Percentiles rank a stretch among this genome's conserved stretches.
phyloP scores from a whole-genome alignment of 2,113 vertebrate genomes.

The Salvator merianae region DNA sequence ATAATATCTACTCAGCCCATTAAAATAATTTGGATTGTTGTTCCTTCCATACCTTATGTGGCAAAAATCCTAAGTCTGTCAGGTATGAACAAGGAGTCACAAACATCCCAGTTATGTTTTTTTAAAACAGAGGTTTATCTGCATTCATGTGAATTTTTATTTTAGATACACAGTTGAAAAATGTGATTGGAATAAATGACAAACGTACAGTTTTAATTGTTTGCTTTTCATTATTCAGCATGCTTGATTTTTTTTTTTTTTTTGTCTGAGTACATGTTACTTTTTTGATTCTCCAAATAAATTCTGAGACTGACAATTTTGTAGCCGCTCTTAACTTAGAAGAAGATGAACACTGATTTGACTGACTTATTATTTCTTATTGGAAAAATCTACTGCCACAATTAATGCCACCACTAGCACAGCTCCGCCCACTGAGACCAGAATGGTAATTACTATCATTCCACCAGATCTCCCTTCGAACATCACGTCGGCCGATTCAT shows the following conservation, averaged over 20 bases:
- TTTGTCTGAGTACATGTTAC: too few relatives aligned
- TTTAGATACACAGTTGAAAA: not conserved
- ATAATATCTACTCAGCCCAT: not conserved
- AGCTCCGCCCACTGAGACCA: conserved; percentile 14
- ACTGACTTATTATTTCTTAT: not conserved
- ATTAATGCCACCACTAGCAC: conserved; percentile 19
- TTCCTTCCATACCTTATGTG: not conserved
- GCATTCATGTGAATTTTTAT: too few relatives aligned
- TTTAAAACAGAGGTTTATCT: not conserved
- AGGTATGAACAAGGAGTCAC: not conserved
- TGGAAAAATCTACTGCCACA: conserved; percentile 20
- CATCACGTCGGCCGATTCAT: not conserved
- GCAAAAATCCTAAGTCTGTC: not conserved
- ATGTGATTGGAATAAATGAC: not conserved
- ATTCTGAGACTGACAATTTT: not conserved
- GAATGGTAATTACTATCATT: conserved; percentile 8
- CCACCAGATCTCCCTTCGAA: not conserved
- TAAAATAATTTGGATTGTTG: not conserved
- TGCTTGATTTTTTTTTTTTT: not conserved
- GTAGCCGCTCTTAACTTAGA: not conserved
- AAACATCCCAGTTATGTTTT: too few relatives aligned
- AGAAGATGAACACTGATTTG: not conserved
- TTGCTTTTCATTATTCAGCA: conserved; percentile 3
- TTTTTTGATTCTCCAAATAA: not conserved
- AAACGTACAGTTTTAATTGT: not conserved